Base-by-base conservation (phyloP, 2,888 invertebrate genomes). In the Synergus japonicus region DNA sequence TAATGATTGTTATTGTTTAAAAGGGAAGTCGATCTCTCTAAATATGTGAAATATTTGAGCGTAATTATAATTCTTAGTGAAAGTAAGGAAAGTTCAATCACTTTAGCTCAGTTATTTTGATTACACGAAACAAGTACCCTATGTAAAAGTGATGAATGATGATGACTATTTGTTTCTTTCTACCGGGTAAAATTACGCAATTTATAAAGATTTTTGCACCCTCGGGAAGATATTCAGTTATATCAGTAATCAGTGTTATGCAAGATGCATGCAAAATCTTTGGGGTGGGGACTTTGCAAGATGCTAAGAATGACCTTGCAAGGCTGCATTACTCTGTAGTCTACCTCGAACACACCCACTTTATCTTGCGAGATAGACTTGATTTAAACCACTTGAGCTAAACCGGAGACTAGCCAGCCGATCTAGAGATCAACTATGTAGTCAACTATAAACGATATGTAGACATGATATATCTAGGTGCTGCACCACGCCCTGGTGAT, bases 301-400 rank as follows among this genome's bases (percentile, higher is more conserved):
- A 22, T 46, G 69, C 46, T 22, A 69, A 15, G 69, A 46, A 69
- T 69, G 73, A 54, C 73, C 73, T 73, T 73, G 73, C 73, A 73
- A 73, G 73, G 73, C 41, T 54, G 73, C n/a, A 54, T n/a, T 73
- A 54, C 29, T 46, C 49, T 22, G 66, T 66, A 66, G 41, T 22
- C 22, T 44, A 46, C 18, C 49, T 49, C 73, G n/a, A 37, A 54
- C 73, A 73, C 49, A 73, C 29, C 29, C 73, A 73, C 49, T 73
- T 73, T 15, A 73, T 73, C 73, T 73, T 54, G 37, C 9, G 54
- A 73, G n/a, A 49, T 37, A 22, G 37, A 73, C 73, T 69, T 49
- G 49, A 69, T 49, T 73, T 73, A 54, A 73, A 73, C 37, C 73
- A 73, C 37, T 54, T n/a, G n/a, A 69, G 46, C 22, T 49, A 49